These are phyloP conservation scores for Xiphorhynchus elegans DNA, from an alignment of 2,113 vertebrate species.

Conservation along the genomic window DNA sequence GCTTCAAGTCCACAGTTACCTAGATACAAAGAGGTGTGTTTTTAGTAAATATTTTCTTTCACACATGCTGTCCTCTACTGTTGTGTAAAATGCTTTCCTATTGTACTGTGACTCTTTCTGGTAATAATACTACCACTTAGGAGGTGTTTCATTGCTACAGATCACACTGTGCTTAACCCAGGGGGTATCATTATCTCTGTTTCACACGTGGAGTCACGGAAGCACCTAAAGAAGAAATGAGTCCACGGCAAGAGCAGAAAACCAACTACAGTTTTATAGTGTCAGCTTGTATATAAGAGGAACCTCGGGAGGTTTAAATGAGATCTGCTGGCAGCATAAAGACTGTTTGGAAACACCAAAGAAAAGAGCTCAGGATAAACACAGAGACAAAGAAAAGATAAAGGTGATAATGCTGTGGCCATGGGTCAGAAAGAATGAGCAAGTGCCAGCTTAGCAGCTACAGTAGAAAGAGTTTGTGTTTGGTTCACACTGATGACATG, in stretches of 20 bases:
- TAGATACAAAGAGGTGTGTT: not conserved
- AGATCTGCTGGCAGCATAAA: not conserved
- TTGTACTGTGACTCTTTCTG: not conserved
- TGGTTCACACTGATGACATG: not conserved
- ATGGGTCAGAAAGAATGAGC: not conserved
- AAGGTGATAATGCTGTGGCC: not conserved
- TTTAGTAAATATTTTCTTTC: constrained; percentile 54
- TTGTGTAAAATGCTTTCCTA: constrained; percentile 17
- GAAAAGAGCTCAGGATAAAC: not conserved
- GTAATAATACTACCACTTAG: constrained; percentile 15
- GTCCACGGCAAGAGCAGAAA: not conserved
- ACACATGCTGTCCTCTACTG: constrained; percentile 32
- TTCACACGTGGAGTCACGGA: constrained; percentile 14
- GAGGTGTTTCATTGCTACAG: constrained; percentile 10
- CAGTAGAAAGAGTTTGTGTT: not conserved
- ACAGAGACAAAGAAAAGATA: not conserved
- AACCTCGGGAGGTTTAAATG: not conserved
- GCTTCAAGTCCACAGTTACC: not conserved
- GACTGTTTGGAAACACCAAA: not conserved
- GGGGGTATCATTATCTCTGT: constrained; percentile 38
- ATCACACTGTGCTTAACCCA: constrained; percentile 21
- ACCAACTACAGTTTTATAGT: not conserved
- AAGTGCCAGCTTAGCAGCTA: not conserved
- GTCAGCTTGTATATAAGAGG: not conserved
- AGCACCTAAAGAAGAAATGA: constrained; percentile 19